Conservation (phyloP, 2,888 invertebrate species). For the Lucinisca nassula region DNA sequence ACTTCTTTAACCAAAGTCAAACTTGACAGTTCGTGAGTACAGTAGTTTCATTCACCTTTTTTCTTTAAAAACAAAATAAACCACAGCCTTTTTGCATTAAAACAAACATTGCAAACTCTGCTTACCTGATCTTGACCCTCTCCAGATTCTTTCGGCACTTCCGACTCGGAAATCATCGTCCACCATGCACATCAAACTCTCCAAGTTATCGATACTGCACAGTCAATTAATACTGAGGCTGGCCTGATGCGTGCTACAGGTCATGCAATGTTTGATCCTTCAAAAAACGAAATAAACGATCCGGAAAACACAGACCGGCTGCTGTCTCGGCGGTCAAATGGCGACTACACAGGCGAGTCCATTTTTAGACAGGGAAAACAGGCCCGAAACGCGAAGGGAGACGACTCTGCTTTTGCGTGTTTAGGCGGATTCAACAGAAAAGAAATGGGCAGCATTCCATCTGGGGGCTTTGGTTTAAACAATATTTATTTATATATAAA, state of each 20-base stretch:
- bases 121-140: neutral
- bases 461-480: no score
- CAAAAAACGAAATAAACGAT: neutral
- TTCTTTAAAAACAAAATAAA: no score
- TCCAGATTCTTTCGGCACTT: neutral
- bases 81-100: no score
- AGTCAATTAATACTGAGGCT: neutral
- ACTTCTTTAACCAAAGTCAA: no score
- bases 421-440: neutral
- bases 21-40: no score
- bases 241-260: neutral
- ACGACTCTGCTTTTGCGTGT: neutral
- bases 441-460: no score
- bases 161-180: neutral
- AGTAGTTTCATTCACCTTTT: no score
- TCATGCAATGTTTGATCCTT: neutral
- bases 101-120: neutral
- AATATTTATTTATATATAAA: no score
- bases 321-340: neutral
- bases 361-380: neutral
- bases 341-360: slow-evolving; percentile 8
- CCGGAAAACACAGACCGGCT: neutral
- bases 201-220: neutral
- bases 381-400: neutral
- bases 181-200: neutral